Evolutionary conservation across 2,888 invertebrate species (phyloP).

Genomic region (Elaeidobius kamerunicus): DNA sequence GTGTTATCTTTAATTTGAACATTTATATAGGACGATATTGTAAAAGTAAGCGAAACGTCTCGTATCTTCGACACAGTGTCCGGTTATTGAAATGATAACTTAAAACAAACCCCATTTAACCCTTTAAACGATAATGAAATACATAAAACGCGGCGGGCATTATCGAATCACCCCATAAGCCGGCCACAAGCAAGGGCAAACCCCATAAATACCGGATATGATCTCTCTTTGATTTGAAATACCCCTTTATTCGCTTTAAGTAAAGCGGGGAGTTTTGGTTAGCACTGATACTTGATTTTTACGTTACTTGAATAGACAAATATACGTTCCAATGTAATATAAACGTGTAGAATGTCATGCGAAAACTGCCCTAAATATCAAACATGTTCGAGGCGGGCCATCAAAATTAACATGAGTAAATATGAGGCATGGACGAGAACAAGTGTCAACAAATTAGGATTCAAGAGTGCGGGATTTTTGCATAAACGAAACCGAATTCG

Average conservation of each 20-base stretch:
- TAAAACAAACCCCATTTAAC: constrained; percentile 22
- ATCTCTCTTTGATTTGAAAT: too few relatives aligned
- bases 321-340: too few relatives aligned
- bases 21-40: too few relatives aligned
- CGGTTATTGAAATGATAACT: constrained; percentile 7
- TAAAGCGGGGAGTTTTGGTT: constrained; percentile 21
- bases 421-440: constrained; percentile 30
- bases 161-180: constrained; percentile 39
- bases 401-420: constrained; percentile 37
- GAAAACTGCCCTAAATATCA: constrained; percentile 25
- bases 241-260: constrained; percentile 21
- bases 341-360: too few relatives aligned
- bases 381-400: constrained; percentile 33
- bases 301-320: too few relatives aligned
- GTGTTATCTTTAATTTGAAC: too few relatives aligned
- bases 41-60: too few relatives aligned
- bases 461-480: constrained; percentile 43
- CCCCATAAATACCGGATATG: constrained; percentile 44
- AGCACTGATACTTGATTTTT: too few relatives aligned
- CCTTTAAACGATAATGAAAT: constrained; percentile 36
- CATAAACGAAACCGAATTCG: constrained; percentile 39
- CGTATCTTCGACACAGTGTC: too few relatives aligned
- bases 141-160: constrained; percentile 41
- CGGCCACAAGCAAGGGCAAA: constrained; percentile 40
- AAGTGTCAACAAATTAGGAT: constrained; percentile 43